These are phyloP conservation scores for Sebastolobus alascanus DNA, from an alignment of 2,797 vertebrate genomes.

Conservation along the genomic window DNA sequence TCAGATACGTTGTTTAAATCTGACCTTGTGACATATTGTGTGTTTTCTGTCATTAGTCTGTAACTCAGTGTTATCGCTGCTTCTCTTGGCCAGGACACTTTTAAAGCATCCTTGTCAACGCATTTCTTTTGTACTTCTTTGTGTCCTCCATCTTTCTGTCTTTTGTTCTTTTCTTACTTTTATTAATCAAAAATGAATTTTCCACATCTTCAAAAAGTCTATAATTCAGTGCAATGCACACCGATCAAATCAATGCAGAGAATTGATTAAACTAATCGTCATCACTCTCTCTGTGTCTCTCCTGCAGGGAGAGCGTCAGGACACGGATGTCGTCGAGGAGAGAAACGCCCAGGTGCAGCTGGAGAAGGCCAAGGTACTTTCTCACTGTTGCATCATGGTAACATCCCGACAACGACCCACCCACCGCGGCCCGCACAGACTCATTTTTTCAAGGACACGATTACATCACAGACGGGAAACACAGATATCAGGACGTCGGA, in stretches of 20 bases:
- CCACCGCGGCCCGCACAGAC: neutral
- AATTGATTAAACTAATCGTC: neutral
- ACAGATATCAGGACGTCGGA: slow-evolving; percentile 46
- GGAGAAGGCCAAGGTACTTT: slow-evolving; percentile 96
- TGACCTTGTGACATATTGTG: neutral
- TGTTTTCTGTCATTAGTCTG: neutral
- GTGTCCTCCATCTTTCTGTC: neutral
- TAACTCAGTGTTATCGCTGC: neutral
- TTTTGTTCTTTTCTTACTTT: neutral
- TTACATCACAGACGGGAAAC: slow-evolving; percentile 59
- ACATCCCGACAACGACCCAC: neutral
- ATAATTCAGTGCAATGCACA: neutral
- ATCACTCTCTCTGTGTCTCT: slow-evolving; percentile 8
- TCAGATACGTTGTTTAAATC: neutral
- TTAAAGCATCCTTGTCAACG: neutral
- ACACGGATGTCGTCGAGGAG: slow-evolving; percentile 88
- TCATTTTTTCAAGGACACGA: slow-evolving; percentile 51
- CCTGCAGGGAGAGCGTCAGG: slow-evolving; percentile 83
- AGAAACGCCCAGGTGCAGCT: slow-evolving; percentile 97
- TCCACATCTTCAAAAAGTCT: neutral
- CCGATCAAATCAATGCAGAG: neutral
- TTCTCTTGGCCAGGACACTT: neutral
- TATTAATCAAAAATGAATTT: neutral
- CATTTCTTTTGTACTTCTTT: neutral
- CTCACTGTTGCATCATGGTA: slow-evolving; percentile 31